Evolutionary conservation across 2,797 vertebrate species (phyloP), one percentile per base, ranked within the genome.

Genomic region (Pangasius krempfi): DNA sequence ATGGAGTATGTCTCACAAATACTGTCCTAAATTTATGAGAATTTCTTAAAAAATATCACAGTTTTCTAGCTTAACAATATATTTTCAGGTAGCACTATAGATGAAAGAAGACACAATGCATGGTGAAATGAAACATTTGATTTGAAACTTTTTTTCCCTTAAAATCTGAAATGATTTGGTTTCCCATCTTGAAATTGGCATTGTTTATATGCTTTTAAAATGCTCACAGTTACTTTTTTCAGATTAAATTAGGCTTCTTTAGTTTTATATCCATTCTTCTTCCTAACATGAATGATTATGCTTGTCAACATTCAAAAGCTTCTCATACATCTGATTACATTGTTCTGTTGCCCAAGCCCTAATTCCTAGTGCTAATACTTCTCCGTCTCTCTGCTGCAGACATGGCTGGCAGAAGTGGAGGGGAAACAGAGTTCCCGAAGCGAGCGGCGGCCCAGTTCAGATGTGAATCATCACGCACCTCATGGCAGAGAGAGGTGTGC

Each of bases 371-470:
- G 30, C 33, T 81, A 20, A 64, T 64, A 30, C 7, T 18, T 10
- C 10, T 33, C 78, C n/a, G 4, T 25, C 22, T 60, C 22, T 47
- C 12, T 64, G 33, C 50, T 78, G n/a, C 95, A 99, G 98, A 97
- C 96, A 1, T 99, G 99, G 99, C 95, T 99, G 52, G 97, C 98
- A 89, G 99, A 99, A 95, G 98, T 99, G 90, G 98, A 99, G 96
- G 98, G 97, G 62, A 99, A 99, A 95, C 97, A 97, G 89, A 96
- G 96, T 91, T 96, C 96, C 91, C 96, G 97, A 93, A 96, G 97
- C 84, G 98, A 99, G 95, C 93, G 98, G 91, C 93, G 98, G 91
- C 96, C 98, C 94, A 99, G 99, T 92, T 96, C 97, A 16, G 98
- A 99, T 80, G 96, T 97, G 95, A 99, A 99, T 94, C 98, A 99